These are phyloP conservation scores for Muscicapa comitata DNA, from an alignment of 2,797 vertebrate genomes.

Conservation along the genomic window DNA sequence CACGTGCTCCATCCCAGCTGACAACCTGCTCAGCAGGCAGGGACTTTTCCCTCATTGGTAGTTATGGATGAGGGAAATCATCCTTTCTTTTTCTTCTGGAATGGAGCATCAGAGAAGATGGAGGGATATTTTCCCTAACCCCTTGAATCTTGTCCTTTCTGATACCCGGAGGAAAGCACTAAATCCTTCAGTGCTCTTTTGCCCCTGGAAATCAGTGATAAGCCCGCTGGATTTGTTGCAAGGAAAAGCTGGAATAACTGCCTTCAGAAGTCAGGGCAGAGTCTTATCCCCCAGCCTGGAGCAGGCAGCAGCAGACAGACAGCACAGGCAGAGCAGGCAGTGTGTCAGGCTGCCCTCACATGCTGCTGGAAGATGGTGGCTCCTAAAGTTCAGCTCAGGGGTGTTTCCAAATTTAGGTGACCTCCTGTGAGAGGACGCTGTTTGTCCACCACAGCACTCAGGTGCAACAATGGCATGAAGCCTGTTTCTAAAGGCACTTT, in stretches of 20 bases:
- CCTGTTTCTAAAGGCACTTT: background rate
- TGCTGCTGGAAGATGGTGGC: background rate
- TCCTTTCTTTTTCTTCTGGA: background rate
- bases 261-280: background rate
- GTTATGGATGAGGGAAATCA: background rate
- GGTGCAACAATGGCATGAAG: background rate
- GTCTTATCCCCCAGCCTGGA: fast-evolving
- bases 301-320: background rate
- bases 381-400: background rate
- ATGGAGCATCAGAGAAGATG: background rate
- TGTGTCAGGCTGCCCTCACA: background rate
- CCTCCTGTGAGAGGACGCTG: background rate
- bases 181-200: background rate
- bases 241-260: background rate
- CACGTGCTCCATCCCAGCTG: background rate
- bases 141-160: background rate
- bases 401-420: background rate
- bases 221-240: background rate
- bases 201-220: background rate
- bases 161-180: background rate
- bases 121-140: background rate
- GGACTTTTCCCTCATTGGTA: background rate
- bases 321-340: background rate
- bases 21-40: background rate
- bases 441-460: background rate